Percentiles rank a stretch among this genome's conserved stretches.
These are phyloP conservation scores for Nebria brevicollis DNA, from an alignment of 2,888 invertebrate species.

Conservation along the genomic window DNA sequence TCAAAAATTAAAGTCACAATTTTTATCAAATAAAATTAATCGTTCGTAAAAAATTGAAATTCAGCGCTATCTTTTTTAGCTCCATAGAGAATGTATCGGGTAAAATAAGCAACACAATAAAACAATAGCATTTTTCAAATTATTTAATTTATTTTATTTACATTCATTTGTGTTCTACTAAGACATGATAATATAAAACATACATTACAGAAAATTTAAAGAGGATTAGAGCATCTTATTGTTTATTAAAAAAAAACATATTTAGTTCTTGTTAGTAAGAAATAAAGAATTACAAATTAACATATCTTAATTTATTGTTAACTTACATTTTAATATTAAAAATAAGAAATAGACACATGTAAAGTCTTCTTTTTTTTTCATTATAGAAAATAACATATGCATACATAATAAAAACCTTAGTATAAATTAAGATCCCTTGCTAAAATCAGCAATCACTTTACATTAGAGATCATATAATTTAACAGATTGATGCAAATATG, in stretches of 20 bases:
- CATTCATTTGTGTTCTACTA: slow-evolving; percentile 46
- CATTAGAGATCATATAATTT: neutral
- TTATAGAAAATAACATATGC: neutral
- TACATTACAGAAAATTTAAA: slow-evolving; percentile 41
- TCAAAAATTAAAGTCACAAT: too few species aligned
- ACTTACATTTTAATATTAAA: slow-evolving; percentile 12
- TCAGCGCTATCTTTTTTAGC: too few species aligned
- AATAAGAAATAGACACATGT: neutral
- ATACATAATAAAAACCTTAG: slow-evolving; percentile 9
- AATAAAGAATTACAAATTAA: slow-evolving; percentile 10
- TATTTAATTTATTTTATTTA: slow-evolving; percentile 44
- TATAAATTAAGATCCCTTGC: neutral
- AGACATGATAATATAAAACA: slow-evolving; percentile 46
- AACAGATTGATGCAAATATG: neutral
- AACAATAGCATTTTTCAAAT: neutral
- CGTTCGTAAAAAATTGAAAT: too few species aligned
- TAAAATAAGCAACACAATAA: neutral
- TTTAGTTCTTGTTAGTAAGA: neutral
- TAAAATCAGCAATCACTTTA: neutral
- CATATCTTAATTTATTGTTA: too few species aligned
- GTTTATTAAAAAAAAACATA: slow-evolving; percentile 29
- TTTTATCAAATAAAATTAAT: too few species aligned
- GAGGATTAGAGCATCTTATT: slow-evolving; percentile 41
- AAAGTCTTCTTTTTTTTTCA: neutral
- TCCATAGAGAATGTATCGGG: neutral